Evolutionary conservation across 2,888 invertebrate species (phyloP).

Genomic region (Griposia aprilina): DNA sequence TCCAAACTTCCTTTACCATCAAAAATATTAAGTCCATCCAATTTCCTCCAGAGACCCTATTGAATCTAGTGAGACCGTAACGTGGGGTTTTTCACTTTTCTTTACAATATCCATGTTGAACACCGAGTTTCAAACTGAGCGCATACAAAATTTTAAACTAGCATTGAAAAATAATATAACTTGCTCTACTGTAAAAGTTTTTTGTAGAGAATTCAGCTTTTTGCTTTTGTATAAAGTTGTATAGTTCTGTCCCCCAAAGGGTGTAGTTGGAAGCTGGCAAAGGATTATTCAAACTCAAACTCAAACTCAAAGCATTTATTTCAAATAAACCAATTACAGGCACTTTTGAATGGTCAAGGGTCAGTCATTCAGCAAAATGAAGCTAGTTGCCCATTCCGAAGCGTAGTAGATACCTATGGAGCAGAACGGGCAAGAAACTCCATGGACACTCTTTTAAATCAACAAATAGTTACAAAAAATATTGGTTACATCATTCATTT

Average conservation of each 20-base stretch:
- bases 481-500: too few species aligned
- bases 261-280: background rate
- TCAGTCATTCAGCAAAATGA: too few species aligned
- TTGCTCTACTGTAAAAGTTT: background rate
- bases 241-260: background rate
- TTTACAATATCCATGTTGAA: constrained; percentile 33
- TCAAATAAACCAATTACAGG: too few species aligned
- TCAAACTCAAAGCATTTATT: too few species aligned
- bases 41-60: background rate
- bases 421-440: too few species aligned
- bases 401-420: too few species aligned
- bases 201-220: constrained; percentile 27
- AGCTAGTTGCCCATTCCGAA: too few species aligned
- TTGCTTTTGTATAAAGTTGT: constrained; percentile 8
- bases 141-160: constrained; percentile 38
- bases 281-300: too few species aligned
- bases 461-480: too few species aligned
- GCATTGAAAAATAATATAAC: constrained; percentile 52
- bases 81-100: constrained; percentile 3
- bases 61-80: constrained; percentile 12
- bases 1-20: background rate
- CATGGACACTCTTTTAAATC: too few species aligned
- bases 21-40: background rate
- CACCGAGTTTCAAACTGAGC: constrained; percentile 31
- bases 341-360: too few species aligned